Conservation (phyloP, 2,113 vertebrate genomes). For the Anoplopoma fimbria region DNA sequence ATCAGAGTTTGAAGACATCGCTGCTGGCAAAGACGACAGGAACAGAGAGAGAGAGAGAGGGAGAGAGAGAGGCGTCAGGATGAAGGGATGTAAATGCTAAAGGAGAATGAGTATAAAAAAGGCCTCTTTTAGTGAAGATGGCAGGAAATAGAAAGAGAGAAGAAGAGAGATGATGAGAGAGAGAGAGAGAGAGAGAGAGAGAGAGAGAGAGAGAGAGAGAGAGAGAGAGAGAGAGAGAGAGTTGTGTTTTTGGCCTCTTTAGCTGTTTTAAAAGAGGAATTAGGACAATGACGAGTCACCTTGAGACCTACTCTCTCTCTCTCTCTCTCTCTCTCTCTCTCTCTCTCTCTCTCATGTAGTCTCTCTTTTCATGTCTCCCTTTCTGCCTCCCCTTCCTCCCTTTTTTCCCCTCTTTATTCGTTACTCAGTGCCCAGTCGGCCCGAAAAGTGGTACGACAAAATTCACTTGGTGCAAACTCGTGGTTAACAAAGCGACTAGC, state of each 20-base stretch:
- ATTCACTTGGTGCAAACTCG: too few relatives aligned
- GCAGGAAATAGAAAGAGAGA: constrained; percentile 6
- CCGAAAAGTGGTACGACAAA: too few relatives aligned
- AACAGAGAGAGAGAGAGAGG: constrained; percentile 58
- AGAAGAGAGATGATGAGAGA: background rate
- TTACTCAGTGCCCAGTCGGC: background rate
- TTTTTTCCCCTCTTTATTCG: background rate
- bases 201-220: constrained; percentile 7
- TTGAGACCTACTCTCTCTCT: constrained; percentile 65
- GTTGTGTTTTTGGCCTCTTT: constrained; percentile 74
- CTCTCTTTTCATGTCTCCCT: constrained; percentile 27
- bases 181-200: background rate
- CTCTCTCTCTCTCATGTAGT: background rate
- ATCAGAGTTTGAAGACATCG: constrained; percentile 82
- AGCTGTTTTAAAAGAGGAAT: constrained; percentile 75
- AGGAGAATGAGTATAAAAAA: constrained; percentile 60
- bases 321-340: constrained; percentile 28
- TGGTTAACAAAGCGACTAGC: too few relatives aligned
- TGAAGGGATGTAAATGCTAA: constrained; percentile 67
- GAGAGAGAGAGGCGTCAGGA: constrained; percentile 36
- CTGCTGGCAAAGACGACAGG: constrained; percentile 80
- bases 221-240: constrained; percentile 42
- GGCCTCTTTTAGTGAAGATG: constrained; percentile 27
- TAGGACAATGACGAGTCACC: constrained; percentile 74
- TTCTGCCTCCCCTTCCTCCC: background rate